Evolutionary conservation across 1,140 invertebrate genomes (phyloP).

Genomic region (Nylanderia fulva): DNA sequence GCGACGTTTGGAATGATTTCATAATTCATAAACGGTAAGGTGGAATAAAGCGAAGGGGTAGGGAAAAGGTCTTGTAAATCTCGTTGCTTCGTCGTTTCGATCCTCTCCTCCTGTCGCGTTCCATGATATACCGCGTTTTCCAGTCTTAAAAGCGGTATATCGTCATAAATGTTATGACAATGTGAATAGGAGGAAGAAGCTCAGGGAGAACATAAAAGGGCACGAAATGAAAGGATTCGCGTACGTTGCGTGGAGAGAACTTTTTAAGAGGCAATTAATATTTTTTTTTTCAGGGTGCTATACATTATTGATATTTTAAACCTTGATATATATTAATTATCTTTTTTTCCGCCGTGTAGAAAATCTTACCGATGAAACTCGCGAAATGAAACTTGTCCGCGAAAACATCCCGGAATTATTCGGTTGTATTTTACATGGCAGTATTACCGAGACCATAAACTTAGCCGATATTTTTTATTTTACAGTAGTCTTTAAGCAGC

Average conservation of each 20-base stretch:
- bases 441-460: slow-evolving; percentile 27
- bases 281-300: slow-evolving; percentile 1
- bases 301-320: background rate
- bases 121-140: slow-evolving; percentile 35
- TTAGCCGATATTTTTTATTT: slow-evolving; percentile 22
- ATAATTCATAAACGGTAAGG: slow-evolving; percentile 59
- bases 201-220: slow-evolving; percentile 16
- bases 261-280: slow-evolving; percentile 39
- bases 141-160: slow-evolving; percentile 27
- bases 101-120: background rate
- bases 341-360: background rate
- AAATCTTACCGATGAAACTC: slow-evolving; percentile 19
- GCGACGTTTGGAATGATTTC: slow-evolving; percentile 60
- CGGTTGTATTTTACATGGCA: slow-evolving; percentile 1
- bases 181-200: slow-evolving; percentile 22
- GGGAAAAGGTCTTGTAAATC: slow-evolving; percentile 40
- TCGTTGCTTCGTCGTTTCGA: slow-evolving; percentile 25
- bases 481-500: background rate
- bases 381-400: background rate
- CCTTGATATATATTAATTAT: background rate
- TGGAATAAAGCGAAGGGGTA: slow-evolving; percentile 24
- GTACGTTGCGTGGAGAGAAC: background rate
- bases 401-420: slow-evolving; percentile 26
- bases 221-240: slow-evolving; percentile 18
- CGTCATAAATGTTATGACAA: slow-evolving; percentile 17